These are phyloP conservation scores for Scaptomyza hsui DNA, from an alignment of 1,140 invertebrate genomes.

Conservation along the genomic window DNA sequence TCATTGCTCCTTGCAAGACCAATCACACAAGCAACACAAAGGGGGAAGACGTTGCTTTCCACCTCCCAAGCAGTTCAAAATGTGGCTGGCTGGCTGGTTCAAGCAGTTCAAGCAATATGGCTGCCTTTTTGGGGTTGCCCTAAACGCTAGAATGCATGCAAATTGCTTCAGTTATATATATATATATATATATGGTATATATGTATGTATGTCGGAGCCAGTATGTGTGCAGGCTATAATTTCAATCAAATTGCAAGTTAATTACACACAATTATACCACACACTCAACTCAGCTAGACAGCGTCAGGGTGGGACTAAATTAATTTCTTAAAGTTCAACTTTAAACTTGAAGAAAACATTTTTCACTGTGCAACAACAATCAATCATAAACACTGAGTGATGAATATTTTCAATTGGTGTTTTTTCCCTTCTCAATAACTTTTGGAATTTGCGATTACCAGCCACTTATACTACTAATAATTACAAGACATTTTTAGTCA, in stretches of 20 bases:
- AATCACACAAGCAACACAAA: conserved; percentile 19
- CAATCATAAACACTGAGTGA: too few species aligned
- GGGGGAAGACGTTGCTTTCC: not conserved
- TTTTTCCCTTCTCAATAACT: too few species aligned
- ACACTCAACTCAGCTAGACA: conserved; percentile 32
- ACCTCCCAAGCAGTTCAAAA: conserved; percentile 56
- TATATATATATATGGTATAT: conserved; percentile 5
- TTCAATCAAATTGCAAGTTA: conserved; percentile 81
- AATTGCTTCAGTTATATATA: conserved; percentile 58
- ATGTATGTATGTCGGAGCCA: not conserved
- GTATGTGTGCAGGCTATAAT: conserved; percentile 59
- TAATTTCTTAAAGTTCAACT: not conserved
- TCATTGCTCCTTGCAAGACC: conserved; percentile 54
- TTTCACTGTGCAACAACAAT: too few species aligned
- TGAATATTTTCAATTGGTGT: too few species aligned
- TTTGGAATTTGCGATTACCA: too few species aligned
- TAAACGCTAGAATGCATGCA: conserved; percentile 43
- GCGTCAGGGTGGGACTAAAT: not conserved
- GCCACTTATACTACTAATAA: not conserved
- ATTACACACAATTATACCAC: conserved; percentile 74
- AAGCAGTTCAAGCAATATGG: not conserved
- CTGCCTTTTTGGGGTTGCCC: conserved; percentile 36
- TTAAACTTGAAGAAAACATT: too few species aligned
- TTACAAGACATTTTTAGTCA: too few species aligned
- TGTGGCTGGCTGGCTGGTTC: conserved; percentile 70